Base-by-base conservation (phyloP, 2,113 vertebrate genomes). In the Varanus salvator region DNA sequence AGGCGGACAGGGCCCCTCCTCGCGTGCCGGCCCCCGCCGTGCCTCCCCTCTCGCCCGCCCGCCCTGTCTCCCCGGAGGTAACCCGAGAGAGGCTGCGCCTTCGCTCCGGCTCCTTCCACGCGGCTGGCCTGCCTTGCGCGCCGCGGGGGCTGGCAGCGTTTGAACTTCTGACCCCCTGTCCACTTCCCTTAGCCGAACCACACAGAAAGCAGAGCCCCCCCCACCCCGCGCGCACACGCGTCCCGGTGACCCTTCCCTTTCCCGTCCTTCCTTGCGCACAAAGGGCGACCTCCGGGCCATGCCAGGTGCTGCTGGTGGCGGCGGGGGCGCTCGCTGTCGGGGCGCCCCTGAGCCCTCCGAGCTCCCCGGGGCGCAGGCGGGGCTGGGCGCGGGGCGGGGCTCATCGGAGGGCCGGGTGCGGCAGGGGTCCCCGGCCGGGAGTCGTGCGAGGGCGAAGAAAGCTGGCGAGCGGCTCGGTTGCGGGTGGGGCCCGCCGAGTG, bases 161-260 rank as follows among this genome's bases (percentile, higher is more conserved):
- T 98, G 98, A 98, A 98, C 98, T 98, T 97, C 95, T 98, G 97
- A 98, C 98, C 98, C 97, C 95, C 97, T 97, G 95, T 96, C 97
- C 97, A 96, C 96, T 97, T 97, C 95, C 94, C 95, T 97, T 95
- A 92, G 95, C 95, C 89, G 95, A 93, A 97, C 93, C 91, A 93
- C 95, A 95, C 94, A 95, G 85, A 96, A 96, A 96, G 96, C 97
- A 95, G 94, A 95, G 92, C 93, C 52, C 86, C 60, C 60, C 60
- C 60, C 60, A 91, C 14, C 52, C 3, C 52, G 19, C 27, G 8
- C 76, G 34, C 64, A 11, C 12, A 29, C 34, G 34, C 38, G 7
- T 27, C 27, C 31, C 76, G 12, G 72, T 14, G 50, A 23, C 48
- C 90, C 90, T 9, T 21, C 19, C n/a, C 2, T 8, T n/a, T 50